Percentiles rank a stretch among this genome's conserved stretches.
Evolutionary conservation across 1,140 invertebrate species (phyloP).

Genomic region (Globodera rostochiensis): DNA sequence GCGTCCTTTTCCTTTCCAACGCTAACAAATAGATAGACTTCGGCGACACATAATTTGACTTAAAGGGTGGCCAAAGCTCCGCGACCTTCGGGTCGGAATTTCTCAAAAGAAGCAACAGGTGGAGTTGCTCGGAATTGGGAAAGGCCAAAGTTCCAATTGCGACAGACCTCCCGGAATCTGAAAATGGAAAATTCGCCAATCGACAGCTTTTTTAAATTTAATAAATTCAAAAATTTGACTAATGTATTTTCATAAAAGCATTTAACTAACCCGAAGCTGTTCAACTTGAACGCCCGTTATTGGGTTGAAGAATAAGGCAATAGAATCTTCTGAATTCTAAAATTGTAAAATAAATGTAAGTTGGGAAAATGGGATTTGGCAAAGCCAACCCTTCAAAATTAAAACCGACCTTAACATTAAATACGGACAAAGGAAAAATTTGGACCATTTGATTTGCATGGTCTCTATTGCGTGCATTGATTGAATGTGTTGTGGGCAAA

Average conservation of each 20-base stretch:
- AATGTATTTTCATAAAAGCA: too few species aligned
- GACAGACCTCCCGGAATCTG: constrained; percentile 33
- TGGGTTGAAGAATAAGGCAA: constrained; percentile 59
- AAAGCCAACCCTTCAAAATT: too few species aligned
- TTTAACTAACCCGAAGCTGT: constrained; percentile 27
- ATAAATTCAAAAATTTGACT: not conserved
- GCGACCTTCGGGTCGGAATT: constrained; percentile 33
- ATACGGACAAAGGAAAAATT: too few species aligned
- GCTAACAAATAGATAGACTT: constrained; percentile 43
- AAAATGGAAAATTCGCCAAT: too few species aligned
- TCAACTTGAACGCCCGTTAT: constrained; percentile 53
- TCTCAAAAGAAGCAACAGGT: constrained; percentile 50
- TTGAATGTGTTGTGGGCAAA: too few species aligned
- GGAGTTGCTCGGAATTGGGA: constrained; percentile 42
- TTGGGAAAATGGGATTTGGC: too few species aligned
- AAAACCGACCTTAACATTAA: constrained; percentile 47
- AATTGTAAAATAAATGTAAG: constrained; percentile 36
- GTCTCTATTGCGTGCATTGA: too few species aligned
- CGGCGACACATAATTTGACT: constrained; percentile 2
- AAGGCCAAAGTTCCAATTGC: constrained; percentile 51
- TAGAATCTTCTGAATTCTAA: constrained; percentile 44
- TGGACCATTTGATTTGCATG: too few species aligned
- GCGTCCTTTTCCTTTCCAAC: constrained; percentile 34
- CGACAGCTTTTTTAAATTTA: not conserved
- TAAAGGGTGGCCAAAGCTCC: constrained; percentile 30